A percentile compares a stretch with the other conserved stretches of the same genome.
Conservation (phyloP, 1,140 invertebrate species). For the Centruroides sculpturatus region DNA sequence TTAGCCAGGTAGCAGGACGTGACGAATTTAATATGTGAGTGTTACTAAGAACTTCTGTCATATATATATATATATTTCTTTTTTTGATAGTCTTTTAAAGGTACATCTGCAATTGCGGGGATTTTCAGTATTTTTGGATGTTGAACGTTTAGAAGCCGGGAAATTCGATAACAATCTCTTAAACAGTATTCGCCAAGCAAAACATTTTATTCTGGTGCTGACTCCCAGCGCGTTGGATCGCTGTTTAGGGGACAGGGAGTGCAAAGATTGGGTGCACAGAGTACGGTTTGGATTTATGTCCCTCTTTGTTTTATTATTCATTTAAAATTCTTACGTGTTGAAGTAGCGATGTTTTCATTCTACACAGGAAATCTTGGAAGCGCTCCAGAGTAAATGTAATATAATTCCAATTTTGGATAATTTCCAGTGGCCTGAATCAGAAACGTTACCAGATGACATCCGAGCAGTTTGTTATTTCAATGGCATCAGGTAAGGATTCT, state of each 20-base stretch:
- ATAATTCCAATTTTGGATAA: conserved; percentile 98
- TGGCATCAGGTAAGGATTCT: conserved; percentile 49
- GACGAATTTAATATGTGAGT: conserved; percentile 2
- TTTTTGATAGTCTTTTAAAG: conserved; percentile 42
- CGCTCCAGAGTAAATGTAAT: conserved; percentile 87
- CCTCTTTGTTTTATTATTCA: too few relatives aligned
- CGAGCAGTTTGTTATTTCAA: conserved; percentile 88
- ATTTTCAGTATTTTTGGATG: conserved; percentile 89
- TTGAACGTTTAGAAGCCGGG: conserved; percentile 85
- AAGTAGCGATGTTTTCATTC: conserved; percentile 5
- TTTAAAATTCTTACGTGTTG: too few relatives aligned
- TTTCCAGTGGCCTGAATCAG: conserved; percentile 87
- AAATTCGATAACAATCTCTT: conserved; percentile 98
- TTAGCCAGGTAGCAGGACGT: conserved; percentile 49
- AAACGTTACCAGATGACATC: conserved; percentile 93
- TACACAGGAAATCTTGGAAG: conserved; percentile 89
- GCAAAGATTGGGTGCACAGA: conserved; percentile 98
- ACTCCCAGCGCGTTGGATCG: conserved; percentile 88
- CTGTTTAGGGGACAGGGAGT: conserved; percentile 81
- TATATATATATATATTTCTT: not conserved
- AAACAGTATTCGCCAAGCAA: conserved; percentile 90
- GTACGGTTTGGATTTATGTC: conserved; percentile 32
- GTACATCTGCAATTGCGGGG: conserved; percentile 90
- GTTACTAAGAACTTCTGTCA: not conserved
- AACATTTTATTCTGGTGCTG: conserved; percentile 90